A percentile compares a stretch with the other conserved stretches of the same genome.
Evolutionary conservation across 2,888 invertebrate genomes (phyloP).

Genomic region (Baccha elongata): DNA sequence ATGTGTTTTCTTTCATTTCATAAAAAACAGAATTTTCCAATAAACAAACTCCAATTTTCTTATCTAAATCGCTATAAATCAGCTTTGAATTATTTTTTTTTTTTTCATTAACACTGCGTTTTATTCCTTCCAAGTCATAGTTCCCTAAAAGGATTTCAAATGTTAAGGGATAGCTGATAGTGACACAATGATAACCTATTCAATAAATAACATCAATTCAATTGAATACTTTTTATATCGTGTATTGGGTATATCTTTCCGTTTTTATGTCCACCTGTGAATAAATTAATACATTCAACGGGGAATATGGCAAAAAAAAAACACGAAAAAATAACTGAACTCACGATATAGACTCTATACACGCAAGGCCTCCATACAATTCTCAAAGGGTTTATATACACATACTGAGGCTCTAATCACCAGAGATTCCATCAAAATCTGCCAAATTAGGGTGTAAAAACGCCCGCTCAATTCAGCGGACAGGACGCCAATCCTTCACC

Average conservation of each 20-base stretch:
- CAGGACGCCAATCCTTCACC: constrained; percentile 42
- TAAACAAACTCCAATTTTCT: constrained; percentile 62
- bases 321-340: constrained; percentile 25
- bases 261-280: constrained; percentile 35
- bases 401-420: constrained; percentile 49
- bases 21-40: constrained; percentile 18
- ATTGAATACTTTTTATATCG: constrained; percentile 44
- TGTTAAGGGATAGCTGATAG: constrained; percentile 37
- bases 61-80: constrained; percentile 70
- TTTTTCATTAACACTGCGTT: constrained; percentile 62
- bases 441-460: constrained; percentile 69
- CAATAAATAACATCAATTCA: constrained; percentile 69
- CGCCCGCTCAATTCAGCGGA: constrained; percentile 29
- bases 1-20: constrained; percentile 17
- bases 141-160: constrained; percentile 22
- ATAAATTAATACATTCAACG: constrained; percentile 67
- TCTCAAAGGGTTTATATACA: constrained; percentile 50
- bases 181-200: constrained; percentile 62
- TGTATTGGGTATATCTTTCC: not conserved
- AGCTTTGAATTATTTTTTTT: constrained; percentile 39
- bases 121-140: constrained; percentile 62
- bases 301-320: constrained; percentile 17
- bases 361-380: constrained; percentile 53
- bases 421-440: constrained; percentile 62
- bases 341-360: constrained; percentile 53